Evolutionary conservation across 2,113 vertebrate genomes (phyloP).

Genomic region (Sitta europaea): DNA sequence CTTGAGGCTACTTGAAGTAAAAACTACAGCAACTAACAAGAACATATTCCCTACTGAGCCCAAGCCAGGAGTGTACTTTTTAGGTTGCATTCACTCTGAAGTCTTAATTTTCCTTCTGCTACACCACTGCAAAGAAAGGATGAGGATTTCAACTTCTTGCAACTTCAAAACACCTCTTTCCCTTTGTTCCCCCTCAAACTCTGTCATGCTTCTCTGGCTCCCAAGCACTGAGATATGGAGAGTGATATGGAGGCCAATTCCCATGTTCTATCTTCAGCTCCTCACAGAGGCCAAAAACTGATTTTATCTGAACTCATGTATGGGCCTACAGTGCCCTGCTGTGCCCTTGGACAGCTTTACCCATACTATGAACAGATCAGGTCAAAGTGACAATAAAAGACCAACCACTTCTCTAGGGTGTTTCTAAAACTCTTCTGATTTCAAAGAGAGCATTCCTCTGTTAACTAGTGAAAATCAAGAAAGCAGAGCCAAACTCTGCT

Average conservation of each 20-base stretch:
- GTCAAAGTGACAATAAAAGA: not conserved
- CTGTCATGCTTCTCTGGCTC: not conserved
- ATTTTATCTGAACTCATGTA: not conserved
- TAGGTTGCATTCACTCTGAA: not conserved
- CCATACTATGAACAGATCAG: accelerated
- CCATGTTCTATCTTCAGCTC: not conserved
- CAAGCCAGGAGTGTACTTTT: not conserved
- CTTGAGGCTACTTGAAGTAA: constrained; percentile 1
- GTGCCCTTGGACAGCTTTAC: not conserved
- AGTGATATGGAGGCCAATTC: not conserved
- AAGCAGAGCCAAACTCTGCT: not conserved
- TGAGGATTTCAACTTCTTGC: not conserved
- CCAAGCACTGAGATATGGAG: not conserved
- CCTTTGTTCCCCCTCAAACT: not conserved
- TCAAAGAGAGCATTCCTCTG: not conserved
- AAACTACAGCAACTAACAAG: not conserved
- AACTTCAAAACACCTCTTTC: not conserved
- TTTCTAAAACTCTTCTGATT: not conserved
- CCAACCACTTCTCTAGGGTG: not conserved
- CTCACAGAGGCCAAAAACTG: not conserved
- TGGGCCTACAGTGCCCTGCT: not conserved
- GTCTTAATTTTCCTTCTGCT: not conserved
- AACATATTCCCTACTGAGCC: not conserved
- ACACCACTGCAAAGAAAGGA: not conserved
- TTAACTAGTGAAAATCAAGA: not conserved